Evolutionary conservation across 2,888 invertebrate genomes (phyloP), one percentile per base, ranked within the genome.

Genomic region (Eristalis intricaria): DNA sequence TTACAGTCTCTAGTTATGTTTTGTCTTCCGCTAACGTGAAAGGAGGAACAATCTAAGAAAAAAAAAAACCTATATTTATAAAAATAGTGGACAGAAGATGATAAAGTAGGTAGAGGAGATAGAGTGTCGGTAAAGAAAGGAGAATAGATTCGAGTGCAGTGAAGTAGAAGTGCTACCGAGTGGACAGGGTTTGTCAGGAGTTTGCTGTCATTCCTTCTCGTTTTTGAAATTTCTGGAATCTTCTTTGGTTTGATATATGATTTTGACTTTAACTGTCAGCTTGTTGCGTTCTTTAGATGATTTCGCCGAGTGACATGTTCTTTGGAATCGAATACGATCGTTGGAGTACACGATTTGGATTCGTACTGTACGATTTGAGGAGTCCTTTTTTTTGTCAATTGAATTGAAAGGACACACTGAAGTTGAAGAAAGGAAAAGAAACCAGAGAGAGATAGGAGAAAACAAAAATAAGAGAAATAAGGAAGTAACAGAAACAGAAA

Each of bases 1-100:
- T 58, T 43, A 80, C 73, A 80, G 66, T 80, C 73, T 73, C 35
- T 73, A 71, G 32, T 38, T 76, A 63, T 58, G 22, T 22, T n/a
- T 23, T 56, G n/a, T 68, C 11, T 66, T 60, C 65, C n/a, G 8
- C 19, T 50, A 50, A n/a, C 8, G 60, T 11, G 69, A 35, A 56
- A 38, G 61, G 58, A 63, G 61, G 13, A 64, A 32, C 0, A 50
- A 64, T 73, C 5, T 22, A 32, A 32, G n/a, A 26, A 26, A 26
- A 1, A 50, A 22, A 66, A 29, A 66, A 58, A 26, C 19, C 29
- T 23, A 50, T 22, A 19, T 50, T 19, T 26, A 50, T 40, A 26
- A 23, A 35, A 66, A 76, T 65, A n/a, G 22, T n/a, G n/a, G 61
- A 7, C 4, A 61, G 61, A 5, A 23, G 23, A 7, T 29, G 1